Evolutionary conservation across 1,140 invertebrate genomes (phyloP).

Genomic region (Uloborus diversus): DNA sequence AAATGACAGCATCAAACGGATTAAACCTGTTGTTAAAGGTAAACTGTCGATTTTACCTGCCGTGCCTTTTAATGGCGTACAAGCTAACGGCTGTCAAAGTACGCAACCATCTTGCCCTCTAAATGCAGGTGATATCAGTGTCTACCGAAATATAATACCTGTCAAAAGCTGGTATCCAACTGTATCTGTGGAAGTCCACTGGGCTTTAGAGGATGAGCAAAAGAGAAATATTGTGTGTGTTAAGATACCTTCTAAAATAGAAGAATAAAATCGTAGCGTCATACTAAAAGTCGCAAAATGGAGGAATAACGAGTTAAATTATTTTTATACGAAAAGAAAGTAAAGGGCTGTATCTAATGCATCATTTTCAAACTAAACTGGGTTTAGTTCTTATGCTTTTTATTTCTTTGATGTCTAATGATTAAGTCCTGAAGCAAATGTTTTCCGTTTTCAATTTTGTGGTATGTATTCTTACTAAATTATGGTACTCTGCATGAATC

Average conservation of each 20-base stretch:
- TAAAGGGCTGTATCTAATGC: too few species aligned
- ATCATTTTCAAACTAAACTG: too few species aligned
- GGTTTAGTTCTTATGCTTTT: too few species aligned
- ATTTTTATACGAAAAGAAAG: too few species aligned
- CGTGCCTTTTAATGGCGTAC: slow-evolving; percentile 76
- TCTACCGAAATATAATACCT: slow-evolving; percentile 71
- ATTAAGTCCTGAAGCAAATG: too few species aligned
- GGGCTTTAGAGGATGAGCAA: slow-evolving; percentile 73
- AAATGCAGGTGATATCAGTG: slow-evolving; percentile 68
- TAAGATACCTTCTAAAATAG: slow-evolving; percentile 68
- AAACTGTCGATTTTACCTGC: slow-evolving; percentile 73
- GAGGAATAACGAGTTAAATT: too few species aligned
- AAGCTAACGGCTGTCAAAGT: slow-evolving; percentile 72
- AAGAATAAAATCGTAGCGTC: too few species aligned
- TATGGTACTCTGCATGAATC: too few species aligned
- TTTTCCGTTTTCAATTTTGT: too few species aligned
- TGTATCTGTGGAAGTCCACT: slow-evolving; percentile 74
- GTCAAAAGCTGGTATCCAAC: slow-evolving; percentile 74
- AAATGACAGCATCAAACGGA: background rate
- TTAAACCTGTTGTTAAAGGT: slow-evolving; percentile 74
- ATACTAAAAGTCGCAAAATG: too few species aligned
- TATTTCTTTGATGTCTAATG: too few species aligned
- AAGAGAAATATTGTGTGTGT: slow-evolving; percentile 73
- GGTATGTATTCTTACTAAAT: too few species aligned
- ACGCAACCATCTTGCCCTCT: slow-evolving; percentile 75